Conservation (phyloP, 2,113 vertebrate genomes). For the Petaurus breviceps region DNA sequence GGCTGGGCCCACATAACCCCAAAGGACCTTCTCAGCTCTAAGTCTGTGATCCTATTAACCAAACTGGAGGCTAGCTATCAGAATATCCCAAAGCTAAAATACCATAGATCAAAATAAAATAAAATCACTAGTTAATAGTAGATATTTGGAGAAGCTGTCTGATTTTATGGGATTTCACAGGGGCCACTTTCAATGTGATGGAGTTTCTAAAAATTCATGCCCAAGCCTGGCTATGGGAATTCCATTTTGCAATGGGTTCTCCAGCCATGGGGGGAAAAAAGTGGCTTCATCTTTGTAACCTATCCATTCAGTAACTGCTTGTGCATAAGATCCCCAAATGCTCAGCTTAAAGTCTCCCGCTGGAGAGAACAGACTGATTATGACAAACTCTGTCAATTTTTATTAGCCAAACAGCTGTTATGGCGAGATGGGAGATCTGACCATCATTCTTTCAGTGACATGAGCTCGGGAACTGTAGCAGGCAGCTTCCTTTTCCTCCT, state of each 20-base stretch:
- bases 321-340: conserved; percentile 72
- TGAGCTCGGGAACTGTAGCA: neutral
- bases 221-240: neutral
- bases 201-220: fast-evolving
- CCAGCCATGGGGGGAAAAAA: conserved; percentile 11
- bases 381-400: conserved; percentile 78
- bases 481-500: conserved; percentile 42
- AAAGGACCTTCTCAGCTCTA: neutral
- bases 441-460: conserved; percentile 73
- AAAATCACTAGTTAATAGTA: fast-evolving
- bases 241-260: neutral
- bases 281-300: conserved; percentile 64
- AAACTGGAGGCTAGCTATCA: neutral
- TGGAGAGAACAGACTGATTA: conserved; percentile 70
- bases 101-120: neutral
- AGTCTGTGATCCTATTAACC: neutral
- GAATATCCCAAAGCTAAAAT: neutral
- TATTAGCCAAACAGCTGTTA: conserved; percentile 80
- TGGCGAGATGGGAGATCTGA: conserved; percentile 68
- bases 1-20: neutral
- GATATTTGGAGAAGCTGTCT: neutral
- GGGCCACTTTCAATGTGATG: neutral
- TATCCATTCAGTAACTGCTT: conserved; percentile 61
- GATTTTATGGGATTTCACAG: neutral
- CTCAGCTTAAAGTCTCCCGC: conserved; percentile 71